Conservation (phyloP, 1,140 invertebrate genomes). For the Dendrolimus kikuchii region DNA sequence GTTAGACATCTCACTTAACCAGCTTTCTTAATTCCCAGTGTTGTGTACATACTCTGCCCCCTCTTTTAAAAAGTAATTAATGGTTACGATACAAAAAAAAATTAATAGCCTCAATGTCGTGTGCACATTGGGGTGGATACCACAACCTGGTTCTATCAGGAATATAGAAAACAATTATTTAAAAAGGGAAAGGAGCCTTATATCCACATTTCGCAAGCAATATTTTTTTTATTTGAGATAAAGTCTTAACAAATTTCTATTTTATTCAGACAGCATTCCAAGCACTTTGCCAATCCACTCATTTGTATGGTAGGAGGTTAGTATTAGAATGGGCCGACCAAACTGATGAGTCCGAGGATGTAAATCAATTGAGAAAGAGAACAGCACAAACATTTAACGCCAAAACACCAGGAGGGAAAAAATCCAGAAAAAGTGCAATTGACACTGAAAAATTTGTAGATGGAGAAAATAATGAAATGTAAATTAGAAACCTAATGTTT, state of each 20-base stretch:
- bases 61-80: no score
- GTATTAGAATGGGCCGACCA: slow-evolving; percentile 97
- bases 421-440: slow-evolving; percentile 71
- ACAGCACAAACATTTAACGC: slow-evolving; percentile 83
- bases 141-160: no score
- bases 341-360: slow-evolving; percentile 83
- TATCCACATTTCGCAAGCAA: no score
- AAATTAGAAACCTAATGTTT: slow-evolving; percentile 5
- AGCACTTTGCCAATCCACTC: slow-evolving; percentile 94
- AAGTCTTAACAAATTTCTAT: slow-evolving; percentile 7
- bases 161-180: no score
- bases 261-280: slow-evolving; percentile 89
- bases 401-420: slow-evolving; percentile 60
- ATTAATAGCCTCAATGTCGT: no score
- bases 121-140: no score
- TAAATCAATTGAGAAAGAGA: slow-evolving; percentile 87
- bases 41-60: no score
- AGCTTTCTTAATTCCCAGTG: no score
- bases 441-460: slow-evolving; percentile 69
- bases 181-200: no score
- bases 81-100: no score
- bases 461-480: slow-evolving; percentile 23
- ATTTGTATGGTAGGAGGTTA: slow-evolving; percentile 95
- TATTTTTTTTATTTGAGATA: not conserved
- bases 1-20: no score